Conservation (phyloP, 2,888 invertebrate genomes). For the Pecten maximus region DNA sequence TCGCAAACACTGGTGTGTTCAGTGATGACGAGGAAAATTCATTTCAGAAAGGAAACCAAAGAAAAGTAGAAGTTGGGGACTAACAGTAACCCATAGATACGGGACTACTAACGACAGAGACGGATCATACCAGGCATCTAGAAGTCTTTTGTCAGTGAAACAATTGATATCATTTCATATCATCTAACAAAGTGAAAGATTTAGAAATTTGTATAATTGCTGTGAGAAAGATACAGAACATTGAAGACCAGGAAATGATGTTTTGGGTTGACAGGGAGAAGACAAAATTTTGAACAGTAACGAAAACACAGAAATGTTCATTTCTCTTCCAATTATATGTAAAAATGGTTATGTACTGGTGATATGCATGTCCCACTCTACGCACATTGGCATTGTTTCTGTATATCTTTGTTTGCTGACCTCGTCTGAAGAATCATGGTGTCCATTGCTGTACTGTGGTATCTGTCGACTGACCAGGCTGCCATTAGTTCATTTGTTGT, state of each 20-base stretch:
- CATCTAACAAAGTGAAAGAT: background rate
- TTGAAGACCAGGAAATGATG: background rate
- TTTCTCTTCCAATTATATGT: conserved; percentile 1
- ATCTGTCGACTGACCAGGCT: background rate
- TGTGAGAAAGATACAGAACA: background rate
- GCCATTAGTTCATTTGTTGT: background rate
- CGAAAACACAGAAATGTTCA: background rate
- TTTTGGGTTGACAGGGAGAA: background rate
- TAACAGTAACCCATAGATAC: background rate
- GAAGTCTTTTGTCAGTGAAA: background rate
- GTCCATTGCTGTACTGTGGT: background rate
- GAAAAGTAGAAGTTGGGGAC: background rate
- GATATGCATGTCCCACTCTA: background rate
- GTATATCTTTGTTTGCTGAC: background rate
- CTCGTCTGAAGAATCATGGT: background rate
- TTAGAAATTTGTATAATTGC: background rate
- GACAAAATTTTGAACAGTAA: background rate
- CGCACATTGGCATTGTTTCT: background rate
- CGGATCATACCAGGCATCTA: background rate
- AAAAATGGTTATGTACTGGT: background rate
- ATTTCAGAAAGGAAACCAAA: background rate
- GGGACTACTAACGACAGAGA: background rate
- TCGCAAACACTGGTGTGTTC: background rate
- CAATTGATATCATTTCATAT: background rate
- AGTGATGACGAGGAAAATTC: background rate